Percentiles rank a stretch among this genome's conserved stretches.
Evolutionary conservation across 2,797 vertebrate genomes (phyloP).

Genomic region (Sphenodon punctatus): DNA sequence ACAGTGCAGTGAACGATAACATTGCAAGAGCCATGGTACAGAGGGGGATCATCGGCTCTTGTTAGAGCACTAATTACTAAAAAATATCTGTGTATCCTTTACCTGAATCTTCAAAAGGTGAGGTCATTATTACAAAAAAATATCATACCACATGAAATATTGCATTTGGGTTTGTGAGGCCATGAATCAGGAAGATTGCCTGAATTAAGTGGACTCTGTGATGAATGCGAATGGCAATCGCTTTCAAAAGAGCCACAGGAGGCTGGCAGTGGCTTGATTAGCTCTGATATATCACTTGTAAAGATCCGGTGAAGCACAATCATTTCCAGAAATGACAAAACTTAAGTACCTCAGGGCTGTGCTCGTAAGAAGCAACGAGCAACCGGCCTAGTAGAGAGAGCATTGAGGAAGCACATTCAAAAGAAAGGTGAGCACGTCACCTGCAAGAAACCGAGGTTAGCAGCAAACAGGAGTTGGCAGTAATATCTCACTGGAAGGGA

Average conservation of each 20-base stretch:
- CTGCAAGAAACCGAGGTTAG: not conserved
- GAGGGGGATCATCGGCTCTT: not conserved
- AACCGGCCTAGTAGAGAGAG: rapidly evolving
- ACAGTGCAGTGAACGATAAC: rapidly evolving
- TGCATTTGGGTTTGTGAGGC: constrained; percentile 31
- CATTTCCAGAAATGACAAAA: not conserved
- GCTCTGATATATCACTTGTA: constrained; percentile 39
- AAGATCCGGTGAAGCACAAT: constrained; percentile 18
- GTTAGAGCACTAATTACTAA: constrained; percentile 30
- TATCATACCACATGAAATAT: constrained; percentile 51
- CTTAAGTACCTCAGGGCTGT: not conserved
- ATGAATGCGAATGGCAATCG: constrained; percentile 59
- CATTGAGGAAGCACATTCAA: not conserved
- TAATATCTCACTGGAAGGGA: not conserved
- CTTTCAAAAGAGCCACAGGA: constrained; percentile 56
- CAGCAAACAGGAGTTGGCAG: rapidly evolving
- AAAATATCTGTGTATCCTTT: constrained; percentile 60
- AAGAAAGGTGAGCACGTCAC: rapidly evolving
- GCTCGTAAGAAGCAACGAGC: not conserved
- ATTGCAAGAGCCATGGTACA: not conserved
- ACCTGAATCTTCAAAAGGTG: constrained; percentile 54
- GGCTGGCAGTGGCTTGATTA: constrained; percentile 58
- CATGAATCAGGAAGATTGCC: constrained; percentile 53
- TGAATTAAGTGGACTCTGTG: constrained; percentile 39
- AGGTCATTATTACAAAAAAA: constrained; percentile 40